Base-by-base conservation (phyloP, 2,797 vertebrate species). In the Lagocephalus sceleratus region DNA sequence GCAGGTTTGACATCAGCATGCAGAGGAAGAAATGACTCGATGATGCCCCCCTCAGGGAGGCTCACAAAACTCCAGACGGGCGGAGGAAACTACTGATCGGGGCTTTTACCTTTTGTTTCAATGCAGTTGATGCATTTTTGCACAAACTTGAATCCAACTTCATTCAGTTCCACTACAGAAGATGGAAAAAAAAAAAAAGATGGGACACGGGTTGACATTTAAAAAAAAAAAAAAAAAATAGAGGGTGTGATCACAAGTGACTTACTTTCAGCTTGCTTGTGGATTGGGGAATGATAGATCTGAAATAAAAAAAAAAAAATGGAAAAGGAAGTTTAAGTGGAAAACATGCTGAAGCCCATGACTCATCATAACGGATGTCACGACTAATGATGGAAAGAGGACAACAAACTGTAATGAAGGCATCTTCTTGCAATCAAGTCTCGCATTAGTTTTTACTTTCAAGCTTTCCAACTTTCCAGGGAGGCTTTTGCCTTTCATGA, bases 211-310 rank as follows among this genome's bases (percentile, higher is more conserved):
- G 1, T 10, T 14, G 6, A 21, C 12, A 21, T 45, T n/a, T 17
- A 42, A 19, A 10, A 44, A 29, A 42, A 56, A n/a, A 12, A 21
- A 11, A 51, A 12, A 23, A 20, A 43, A 25, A 45, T 16, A 8
- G 7, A 32, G 38, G 39, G 15, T 23, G 17, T 25, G n/a, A 21
- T 23, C 38, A 42, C 40, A 57, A 44, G 21, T 9, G 67, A 94
- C 97, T 93, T 90, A 98, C 97, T 98, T 87, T 98, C 95, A 71
- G 96, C 94, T 82, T 97, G 93, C 76, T 99, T 98, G 21, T 97
- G 95, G 88, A 97, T 97, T 62, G 96, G 96, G 63, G 93, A 97
- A 89, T 93, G 94, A 89, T 99, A 99, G 78, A 99, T 98, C 97
- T 99, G 85, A 63, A 87, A 91, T 60, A 48, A 49, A 66, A 73